Base-by-base conservation (phyloP, 2,113 vertebrate genomes). In the Coturnix japonica region DNA sequence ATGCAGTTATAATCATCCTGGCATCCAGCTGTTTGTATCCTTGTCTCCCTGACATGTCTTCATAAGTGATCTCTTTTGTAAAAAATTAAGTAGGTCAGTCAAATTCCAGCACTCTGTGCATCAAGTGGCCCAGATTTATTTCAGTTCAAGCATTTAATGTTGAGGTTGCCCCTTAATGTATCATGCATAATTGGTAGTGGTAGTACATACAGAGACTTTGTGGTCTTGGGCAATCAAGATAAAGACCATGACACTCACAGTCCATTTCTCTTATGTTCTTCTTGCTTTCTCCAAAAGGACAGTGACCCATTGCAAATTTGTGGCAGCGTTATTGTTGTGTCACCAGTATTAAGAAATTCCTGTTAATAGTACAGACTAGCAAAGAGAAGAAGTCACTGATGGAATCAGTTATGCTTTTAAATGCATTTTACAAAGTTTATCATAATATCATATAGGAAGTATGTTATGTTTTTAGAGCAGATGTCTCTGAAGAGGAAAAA, bases 1-100 rank as follows among this genome's bases (percentile, higher is more conserved):
- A 0, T 26, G 9, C 54, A 76, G 6, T 87, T 73, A 61, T 33
- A 72, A 41, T 65, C 49, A 72, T 72, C 78, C 59, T 54, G 59
- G 41, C 49, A 63, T 49, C 57, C 53, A 84, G 75, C 75, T 94
- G 79, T 91, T 91, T 91, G 64, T 82, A 57, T 59, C 33, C n/a
- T 41, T 76, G 37, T 66, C 37, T 71, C 23, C 73, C 60, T 94
- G 72, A 66, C 63, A n/a, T 75, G 63, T 77, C 95, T 81, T 94
- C 72, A 26, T 65, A 90, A 94, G 54, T 70, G 2, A 56, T 51
- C 59, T 85, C 47, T 76, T 92, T 51, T 90, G 44, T 79, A 76
- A 79, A 61, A 84, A 91, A 57, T 87, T 46, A 94, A 78, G 66
- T 94, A 95, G 92, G 77, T 94, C 88, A 86, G 47, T 85, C 76